Evolutionary conservation across 2,113 vertebrate species (phyloP).

Genomic region (Lonchura striata): DNA sequence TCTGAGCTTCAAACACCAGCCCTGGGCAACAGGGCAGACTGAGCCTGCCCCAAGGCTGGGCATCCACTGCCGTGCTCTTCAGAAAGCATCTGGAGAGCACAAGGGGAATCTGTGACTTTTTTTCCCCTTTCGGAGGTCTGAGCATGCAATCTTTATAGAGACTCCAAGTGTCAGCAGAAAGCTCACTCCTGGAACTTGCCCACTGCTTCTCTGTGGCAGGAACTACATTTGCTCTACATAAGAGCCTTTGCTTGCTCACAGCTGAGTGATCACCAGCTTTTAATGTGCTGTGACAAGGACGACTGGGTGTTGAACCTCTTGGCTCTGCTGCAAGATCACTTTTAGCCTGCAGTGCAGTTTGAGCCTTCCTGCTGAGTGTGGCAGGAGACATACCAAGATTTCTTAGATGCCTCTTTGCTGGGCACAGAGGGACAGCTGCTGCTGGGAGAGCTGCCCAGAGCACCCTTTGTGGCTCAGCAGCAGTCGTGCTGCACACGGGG

Average conservation of each 20-base stretch:
- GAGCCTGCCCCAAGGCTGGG: background rate
- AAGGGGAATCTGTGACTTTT: background rate
- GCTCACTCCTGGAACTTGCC: background rate
- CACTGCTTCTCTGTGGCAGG: background rate
- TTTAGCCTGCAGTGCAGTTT: slow-evolving; percentile 35
- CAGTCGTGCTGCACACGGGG: background rate
- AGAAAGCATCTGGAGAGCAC: background rate
- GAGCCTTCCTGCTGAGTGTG: slow-evolving; percentile 43
- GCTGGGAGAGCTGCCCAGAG: slow-evolving; percentile 29
- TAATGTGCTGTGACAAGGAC: slow-evolving; percentile 53
- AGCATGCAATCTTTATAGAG: background rate
- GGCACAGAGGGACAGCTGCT: slow-evolving; percentile 54
- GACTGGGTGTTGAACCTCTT: slow-evolving; percentile 28
- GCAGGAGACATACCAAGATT: slow-evolving; percentile 52
- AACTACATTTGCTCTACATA: background rate
- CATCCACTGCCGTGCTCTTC: background rate
- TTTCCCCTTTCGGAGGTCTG: background rate
- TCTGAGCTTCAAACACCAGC: background rate
- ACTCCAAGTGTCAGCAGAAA: background rate
- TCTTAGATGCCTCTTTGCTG: slow-evolving; percentile 34
- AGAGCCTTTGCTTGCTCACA: slow-evolving; percentile 16
- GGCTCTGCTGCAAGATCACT: slow-evolving; percentile 28
- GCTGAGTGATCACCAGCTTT: slow-evolving; percentile 16
- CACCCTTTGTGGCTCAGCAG: slow-evolving; percentile 37
- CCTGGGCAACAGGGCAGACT: background rate